Evolutionary conservation across 2,113 vertebrate species (phyloP), one percentile per base, ranked within the genome.

Genomic region (Taurulus bubalis): DNA sequence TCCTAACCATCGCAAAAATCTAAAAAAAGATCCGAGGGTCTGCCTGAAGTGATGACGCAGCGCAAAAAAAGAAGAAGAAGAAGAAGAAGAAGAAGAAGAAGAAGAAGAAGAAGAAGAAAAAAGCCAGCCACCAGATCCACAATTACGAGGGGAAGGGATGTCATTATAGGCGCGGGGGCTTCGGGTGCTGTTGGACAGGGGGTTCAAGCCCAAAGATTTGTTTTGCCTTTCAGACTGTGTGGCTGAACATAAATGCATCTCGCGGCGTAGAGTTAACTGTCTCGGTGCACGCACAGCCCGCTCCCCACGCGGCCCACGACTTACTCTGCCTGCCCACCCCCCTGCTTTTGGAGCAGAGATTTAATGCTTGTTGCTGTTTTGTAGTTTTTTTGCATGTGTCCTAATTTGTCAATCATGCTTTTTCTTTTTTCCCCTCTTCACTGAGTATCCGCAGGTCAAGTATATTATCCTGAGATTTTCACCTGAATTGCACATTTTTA

Each of bases 331-430:
- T 60, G 47, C 59, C 67, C 83, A 64, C 58, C 16, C 24, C 71
- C 58, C 79, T 67, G 71, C 85, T 85, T 63, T 22, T 28, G 8
- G 8, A 68, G 64, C 38, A 34, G 40, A 40, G 10, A 63, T 36
- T 73, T 2, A 42, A 28, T 71, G 82, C 68, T 79, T 75, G 56
- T 77, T 45, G 51, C 42, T 78, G 40, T 79, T 22, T 47, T n/a
- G n/a, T n/a, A n/a, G n/a, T 15, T 24, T 22, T 36, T 69, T 65
- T 83, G 79, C 83, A 83, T 84, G 83, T 74, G 20, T 71, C 18
- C 9, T 74, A 10, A 22, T 45, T n/a, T 51, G 18, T 77, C 18
- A 36, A 0, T 72, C 8, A 18, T 58, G 8, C n/a, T 12, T 45
- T 45, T 45, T 70, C 70, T 82, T 26, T 45, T 47, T 34, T 45